phyloP scores from a whole-genome alignment of 2,113 vertebrate species.

The Benitochromis conjunctus region DNA sequence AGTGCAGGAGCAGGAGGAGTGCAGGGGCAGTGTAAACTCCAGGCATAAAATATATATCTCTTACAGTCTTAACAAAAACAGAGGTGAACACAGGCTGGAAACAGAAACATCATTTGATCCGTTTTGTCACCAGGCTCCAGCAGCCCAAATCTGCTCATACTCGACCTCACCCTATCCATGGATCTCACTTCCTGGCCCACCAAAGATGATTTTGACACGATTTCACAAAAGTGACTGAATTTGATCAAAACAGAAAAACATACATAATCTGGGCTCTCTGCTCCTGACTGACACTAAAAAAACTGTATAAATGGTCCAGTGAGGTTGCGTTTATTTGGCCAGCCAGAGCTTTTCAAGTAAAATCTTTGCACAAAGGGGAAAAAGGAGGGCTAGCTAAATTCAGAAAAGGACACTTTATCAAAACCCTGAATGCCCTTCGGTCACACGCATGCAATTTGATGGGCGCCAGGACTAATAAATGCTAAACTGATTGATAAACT shows the following conservation, averaged over 20 bases:
- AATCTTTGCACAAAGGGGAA: neutral
- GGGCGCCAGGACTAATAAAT: neutral
- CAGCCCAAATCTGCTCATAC: neutral
- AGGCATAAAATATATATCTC: neutral
- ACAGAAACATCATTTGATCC: neutral
- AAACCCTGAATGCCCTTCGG: neutral
- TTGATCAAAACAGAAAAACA: neutral
- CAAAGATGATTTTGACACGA: neutral
- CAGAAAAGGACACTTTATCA: neutral
- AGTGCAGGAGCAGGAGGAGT: neutral
- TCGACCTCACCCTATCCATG: neutral
- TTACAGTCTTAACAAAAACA: neutral
- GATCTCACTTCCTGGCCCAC: neutral
- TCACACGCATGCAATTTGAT: neutral
- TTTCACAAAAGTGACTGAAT: neutral
- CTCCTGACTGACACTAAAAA: neutral
- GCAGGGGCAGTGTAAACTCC: neutral
- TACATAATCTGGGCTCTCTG: neutral
- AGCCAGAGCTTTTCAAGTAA: neutral
- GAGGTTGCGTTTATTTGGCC: neutral
- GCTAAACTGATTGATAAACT: conserved; percentile 2
- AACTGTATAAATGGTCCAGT: neutral
- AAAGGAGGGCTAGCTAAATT: neutral
- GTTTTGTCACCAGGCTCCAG: neutral
- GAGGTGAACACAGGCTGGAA: neutral